A percentile compares a stretch with the other conserved stretches of the same genome.
Evolutionary conservation across 2,797 vertebrate species (phyloP).

Genomic region (Atherinosoma microstoma): DNA sequence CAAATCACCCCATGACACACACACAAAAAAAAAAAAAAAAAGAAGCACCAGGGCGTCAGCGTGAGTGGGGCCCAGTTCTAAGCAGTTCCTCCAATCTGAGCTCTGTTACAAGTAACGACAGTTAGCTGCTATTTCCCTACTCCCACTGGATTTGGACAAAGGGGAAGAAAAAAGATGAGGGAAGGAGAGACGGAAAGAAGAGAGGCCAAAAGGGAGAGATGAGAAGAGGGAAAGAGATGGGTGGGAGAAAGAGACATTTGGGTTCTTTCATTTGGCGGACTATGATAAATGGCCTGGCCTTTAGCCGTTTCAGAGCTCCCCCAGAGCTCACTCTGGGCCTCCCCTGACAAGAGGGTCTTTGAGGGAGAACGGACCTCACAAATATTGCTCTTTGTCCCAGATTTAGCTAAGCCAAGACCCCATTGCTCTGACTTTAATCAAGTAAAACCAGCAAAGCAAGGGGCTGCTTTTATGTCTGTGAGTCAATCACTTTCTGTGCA

Average conservation of each 20-base stretch:
- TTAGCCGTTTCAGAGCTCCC: conserved; percentile 87
- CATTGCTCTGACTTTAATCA: conserved; percentile 79
- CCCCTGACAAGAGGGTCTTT: conserved; percentile 87
- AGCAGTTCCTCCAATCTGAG: conserved; percentile 85
- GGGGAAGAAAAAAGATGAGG: conserved; percentile 77
- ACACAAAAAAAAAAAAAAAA: conserved; percentile 85
- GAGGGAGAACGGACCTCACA: conserved; percentile 83
- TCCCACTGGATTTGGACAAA: conserved; percentile 92
- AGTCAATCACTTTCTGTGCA: conserved; percentile 65
- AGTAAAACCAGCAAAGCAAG: conserved; percentile 81
- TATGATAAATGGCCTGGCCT: conserved; percentile 95
- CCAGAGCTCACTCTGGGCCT: conserved; percentile 87
- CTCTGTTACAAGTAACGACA: conserved; percentile 67
- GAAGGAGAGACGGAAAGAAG: conserved; percentile 58
- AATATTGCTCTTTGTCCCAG: conserved; percentile 83
- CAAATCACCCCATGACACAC: conserved; percentile 91
- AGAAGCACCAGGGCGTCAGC: conserved; percentile 89
- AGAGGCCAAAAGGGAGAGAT: conserved; percentile 60
- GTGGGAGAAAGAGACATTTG: conserved; percentile 87
- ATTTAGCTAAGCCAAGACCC: conserved; percentile 77
- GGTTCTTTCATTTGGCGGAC: conserved; percentile 94
- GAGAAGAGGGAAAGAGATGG: conserved; percentile 82
- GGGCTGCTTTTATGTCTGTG: conserved; percentile 72
- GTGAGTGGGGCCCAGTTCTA: conserved; percentile 83
- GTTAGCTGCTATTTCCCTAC: conserved; percentile 66